phyloP scores from a whole-genome alignment of 2,888 invertebrate species.

The Leucophenga montana region DNA sequence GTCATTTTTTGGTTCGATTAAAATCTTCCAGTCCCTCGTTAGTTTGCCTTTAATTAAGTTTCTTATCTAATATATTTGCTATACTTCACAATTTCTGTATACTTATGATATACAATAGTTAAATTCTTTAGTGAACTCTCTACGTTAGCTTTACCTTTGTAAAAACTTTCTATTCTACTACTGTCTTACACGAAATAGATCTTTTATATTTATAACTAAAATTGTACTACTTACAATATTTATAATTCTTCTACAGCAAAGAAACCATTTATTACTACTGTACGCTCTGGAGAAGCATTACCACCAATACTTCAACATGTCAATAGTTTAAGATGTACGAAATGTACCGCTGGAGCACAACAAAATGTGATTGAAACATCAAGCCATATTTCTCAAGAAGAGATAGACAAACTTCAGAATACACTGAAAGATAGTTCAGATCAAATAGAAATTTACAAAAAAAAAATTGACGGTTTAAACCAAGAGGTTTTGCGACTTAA shows the following conservation, averaged over 20 bases:
- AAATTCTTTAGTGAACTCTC: too few relatives aligned
- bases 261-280: constrained; percentile 71
- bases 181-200: too few relatives aligned
- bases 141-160: too few relatives aligned
- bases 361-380: constrained; percentile 57
- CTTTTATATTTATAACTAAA: neutral
- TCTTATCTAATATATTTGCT: too few relatives aligned
- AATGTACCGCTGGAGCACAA: constrained; percentile 65
- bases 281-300: constrained; percentile 65
- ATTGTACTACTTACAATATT: neutral
- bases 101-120: too few relatives aligned
- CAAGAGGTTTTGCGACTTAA: constrained; percentile 82
- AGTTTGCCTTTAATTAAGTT: too few relatives aligned
- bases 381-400: constrained; percentile 48
- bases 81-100: too few relatives aligned
- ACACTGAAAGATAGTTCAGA: constrained; percentile 73
- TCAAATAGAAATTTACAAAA: constrained; percentile 72
- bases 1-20: too few relatives aligned
- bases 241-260: constrained; percentile 51
- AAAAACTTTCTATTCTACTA: too few relatives aligned
- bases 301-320: constrained; percentile 48
- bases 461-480: constrained; percentile 75
- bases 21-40: too few relatives aligned
- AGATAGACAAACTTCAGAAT: constrained; percentile 71
- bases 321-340: constrained; percentile 61